phyloP scores from a whole-genome alignment of 2,113 vertebrate species.

The Dasyurus viverrinus region DNA sequence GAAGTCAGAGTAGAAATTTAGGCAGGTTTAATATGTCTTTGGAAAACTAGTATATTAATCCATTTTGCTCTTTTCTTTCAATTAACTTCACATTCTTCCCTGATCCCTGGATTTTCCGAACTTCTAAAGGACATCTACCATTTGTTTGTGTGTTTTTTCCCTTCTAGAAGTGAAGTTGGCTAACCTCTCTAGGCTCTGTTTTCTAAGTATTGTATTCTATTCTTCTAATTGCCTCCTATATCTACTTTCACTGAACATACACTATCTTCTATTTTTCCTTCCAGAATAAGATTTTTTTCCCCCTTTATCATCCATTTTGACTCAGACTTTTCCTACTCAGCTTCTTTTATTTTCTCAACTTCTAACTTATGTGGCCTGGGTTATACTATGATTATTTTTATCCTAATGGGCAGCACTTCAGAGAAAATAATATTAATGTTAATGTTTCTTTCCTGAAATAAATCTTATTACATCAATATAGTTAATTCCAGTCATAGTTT shows the following conservation, averaged over 20 bases:
- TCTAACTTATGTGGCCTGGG: neutral
- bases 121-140: conserved; percentile 51
- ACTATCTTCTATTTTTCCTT: conserved; percentile 17
- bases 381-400: conserved; percentile 35
- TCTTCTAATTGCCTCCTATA: conserved; percentile 45
- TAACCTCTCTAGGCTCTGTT: conserved; percentile 32
- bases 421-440: conserved; percentile 18
- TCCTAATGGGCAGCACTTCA: neutral
- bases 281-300: conserved; percentile 12
- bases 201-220: conserved; percentile 45
- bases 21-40: conserved; percentile 64
- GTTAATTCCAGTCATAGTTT: neutral
- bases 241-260: neutral
- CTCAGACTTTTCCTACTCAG: neutral
- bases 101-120: conserved; percentile 44
- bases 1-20: conserved; percentile 62
- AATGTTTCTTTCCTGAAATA: neutral
- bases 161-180: conserved; percentile 8
- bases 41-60: conserved; percentile 62
- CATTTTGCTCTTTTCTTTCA: conserved; percentile 68
- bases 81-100: conserved; percentile 52
- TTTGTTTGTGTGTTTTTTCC: conserved; percentile 50
- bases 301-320: neutral
- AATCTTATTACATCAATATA: neutral
- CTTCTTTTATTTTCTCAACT: conserved; percentile 40